A percentile compares a stretch with the other conserved stretches of the same genome.
Conservation (phyloP, 2,797 vertebrate genomes). For the Leptatherina wallacei region DNA sequence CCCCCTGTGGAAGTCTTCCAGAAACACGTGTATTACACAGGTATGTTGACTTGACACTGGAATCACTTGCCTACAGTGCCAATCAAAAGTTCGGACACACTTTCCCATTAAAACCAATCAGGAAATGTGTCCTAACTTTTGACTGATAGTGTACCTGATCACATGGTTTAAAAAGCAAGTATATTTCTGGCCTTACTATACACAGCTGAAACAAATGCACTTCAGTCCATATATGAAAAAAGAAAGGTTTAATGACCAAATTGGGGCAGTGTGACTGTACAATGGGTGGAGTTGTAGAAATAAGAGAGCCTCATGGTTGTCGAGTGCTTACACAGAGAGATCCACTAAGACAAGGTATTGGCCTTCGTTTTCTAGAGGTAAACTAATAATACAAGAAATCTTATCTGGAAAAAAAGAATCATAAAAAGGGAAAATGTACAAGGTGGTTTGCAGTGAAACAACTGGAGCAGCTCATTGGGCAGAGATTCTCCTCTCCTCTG, state of each 20-base stretch:
- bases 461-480: slow-evolving; percentile 46
- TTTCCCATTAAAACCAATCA: too few species aligned
- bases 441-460: slow-evolving; percentile 48
- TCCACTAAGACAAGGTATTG: slow-evolving; percentile 41
- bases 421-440: slow-evolving; percentile 64
- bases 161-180: not conserved
- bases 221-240: slow-evolving; percentile 38
- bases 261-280: slow-evolving; percentile 29
- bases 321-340: slow-evolving; percentile 27
- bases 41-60: not conserved
- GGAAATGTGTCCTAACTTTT: too few species aligned
- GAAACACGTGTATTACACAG: not conserved
- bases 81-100: too few species aligned
- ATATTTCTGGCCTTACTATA: not conserved
- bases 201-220: slow-evolving; percentile 15
- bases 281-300: slow-evolving; percentile 17
- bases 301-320: slow-evolving; percentile 13
- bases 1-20: not conserved
- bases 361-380: slow-evolving; percentile 28
- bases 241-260: slow-evolving; percentile 61
- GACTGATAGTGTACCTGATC: too few species aligned
- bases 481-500: slow-evolving; percentile 42
- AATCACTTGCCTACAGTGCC: too few species aligned
- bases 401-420: slow-evolving; percentile 36
- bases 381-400: slow-evolving; percentile 48